These are phyloP conservation scores for Tyrophagus putrescentiae DNA, from an alignment of 1,140 invertebrate genomes.

Conservation along the genomic window DNA sequence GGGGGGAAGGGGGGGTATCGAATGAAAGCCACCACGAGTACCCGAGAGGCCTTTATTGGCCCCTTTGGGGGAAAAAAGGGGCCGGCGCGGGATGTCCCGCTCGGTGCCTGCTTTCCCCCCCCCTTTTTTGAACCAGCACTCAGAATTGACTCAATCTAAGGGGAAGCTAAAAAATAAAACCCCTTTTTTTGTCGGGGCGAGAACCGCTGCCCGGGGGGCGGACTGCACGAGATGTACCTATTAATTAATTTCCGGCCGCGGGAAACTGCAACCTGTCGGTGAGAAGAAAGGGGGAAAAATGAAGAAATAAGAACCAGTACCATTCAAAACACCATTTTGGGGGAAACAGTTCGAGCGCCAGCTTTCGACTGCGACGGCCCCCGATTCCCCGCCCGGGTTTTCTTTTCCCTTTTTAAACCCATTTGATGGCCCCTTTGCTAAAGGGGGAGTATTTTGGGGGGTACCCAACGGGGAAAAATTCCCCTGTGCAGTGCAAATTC, in stretches of 20 bases:
- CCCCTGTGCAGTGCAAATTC: conserved; percentile 13
- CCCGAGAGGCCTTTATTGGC: conserved; percentile 1
- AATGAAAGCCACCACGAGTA: conserved; percentile 12
- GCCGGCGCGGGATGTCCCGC: no score
- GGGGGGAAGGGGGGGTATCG: not conserved
- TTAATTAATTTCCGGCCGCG: not conserved
- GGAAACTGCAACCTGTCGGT: not conserved
- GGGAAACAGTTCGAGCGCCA: conserved; percentile 37
- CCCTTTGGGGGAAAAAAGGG: not conserved
- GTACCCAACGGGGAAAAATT: conserved; percentile 35
- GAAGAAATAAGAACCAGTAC: not conserved
- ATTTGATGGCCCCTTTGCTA: conserved; percentile 31
- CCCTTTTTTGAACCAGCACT: no score
- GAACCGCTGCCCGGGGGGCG: not conserved
- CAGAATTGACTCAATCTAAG: conserved; percentile 12
- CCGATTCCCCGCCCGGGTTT: conserved; percentile 35
- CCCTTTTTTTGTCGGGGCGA: conserved; percentile 18
- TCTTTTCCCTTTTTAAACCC: conserved; percentile 34
- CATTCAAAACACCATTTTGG: conserved; percentile 37
- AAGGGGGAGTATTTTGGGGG: conserved; percentile 33
- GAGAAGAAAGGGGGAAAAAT: not conserved
- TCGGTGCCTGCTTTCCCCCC: no score
- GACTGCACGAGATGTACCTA: not conserved
- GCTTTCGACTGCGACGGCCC: conserved; percentile 33
- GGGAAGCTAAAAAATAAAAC: no score